These are phyloP conservation scores for Isotomurus palustris DNA, from an alignment of 2,888 invertebrate genomes.

Conservation along the genomic window DNA sequence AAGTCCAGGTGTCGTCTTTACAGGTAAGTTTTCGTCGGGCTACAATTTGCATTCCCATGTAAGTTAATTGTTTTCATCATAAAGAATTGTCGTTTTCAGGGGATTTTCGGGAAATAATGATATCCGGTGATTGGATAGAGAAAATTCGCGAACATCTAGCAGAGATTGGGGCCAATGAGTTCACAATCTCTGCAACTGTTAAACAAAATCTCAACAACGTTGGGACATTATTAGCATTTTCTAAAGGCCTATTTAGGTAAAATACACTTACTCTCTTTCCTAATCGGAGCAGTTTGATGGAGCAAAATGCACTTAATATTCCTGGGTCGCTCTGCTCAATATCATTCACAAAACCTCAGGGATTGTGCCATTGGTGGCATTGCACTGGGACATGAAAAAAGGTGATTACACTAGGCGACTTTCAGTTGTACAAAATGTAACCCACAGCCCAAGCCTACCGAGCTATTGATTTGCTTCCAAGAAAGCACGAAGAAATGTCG, in stretches of 20 bases:
- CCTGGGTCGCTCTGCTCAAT: too few species aligned
- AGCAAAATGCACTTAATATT: conserved; percentile 2
- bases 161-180: conserved; percentile 44
- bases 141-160: conserved; percentile 44
- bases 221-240: conserved; percentile 77
- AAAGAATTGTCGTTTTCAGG: conserved; percentile 25
- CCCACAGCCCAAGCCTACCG: too few species aligned
- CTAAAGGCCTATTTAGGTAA: conserved; percentile 72
- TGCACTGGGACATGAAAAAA: too few species aligned
- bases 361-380: too few species aligned
- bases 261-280: conserved; percentile 10
- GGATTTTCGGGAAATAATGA: conserved; percentile 46
- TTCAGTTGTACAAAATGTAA: too few species aligned
- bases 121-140: conserved; percentile 46
- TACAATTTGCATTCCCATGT: background rate
- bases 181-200: conserved; percentile 71
- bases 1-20: conserved; percentile 66
- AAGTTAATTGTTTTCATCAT: background rate
- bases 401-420: too few species aligned
- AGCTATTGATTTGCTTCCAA: too few species aligned
- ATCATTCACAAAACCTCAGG: too few species aligned
- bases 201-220: conserved; percentile 76
- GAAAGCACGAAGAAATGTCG: too few species aligned
- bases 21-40: conserved; percentile 57
- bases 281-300: too few species aligned